Base-by-base conservation (phyloP, 2,888 invertebrate species). In the Ecliptopera silaceata region DNA sequence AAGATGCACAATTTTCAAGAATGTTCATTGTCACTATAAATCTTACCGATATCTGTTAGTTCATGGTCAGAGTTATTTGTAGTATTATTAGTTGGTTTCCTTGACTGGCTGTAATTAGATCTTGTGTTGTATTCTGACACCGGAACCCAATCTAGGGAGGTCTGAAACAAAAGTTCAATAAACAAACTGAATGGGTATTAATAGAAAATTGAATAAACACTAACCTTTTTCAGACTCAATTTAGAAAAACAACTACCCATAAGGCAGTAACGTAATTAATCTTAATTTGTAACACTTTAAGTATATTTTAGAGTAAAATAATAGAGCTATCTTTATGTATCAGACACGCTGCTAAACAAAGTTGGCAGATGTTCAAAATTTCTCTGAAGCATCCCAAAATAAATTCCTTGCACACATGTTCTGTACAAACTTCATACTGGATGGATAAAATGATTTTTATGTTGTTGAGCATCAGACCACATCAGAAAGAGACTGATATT, bases 161-260 rank as follows among this genome's bases (percentile, higher is more conserved):
- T 88, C 92, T 92, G 82, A 75, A 90, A 88, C 12, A 43, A 51
- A 38, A 50, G 31, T 44, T 49, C 42, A 43, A 46, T 47, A 42
- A 39, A 52, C 31, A 46, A 39, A 52, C 42, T 34, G 36, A 36
- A 48, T 8, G n/a, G 34, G 45, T 54, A 45, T 32, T 41, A 36
- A 29, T 32, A 46, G 31, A 43, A 8, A 29, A 43, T 42, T 4
- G 43, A 20, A 59, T n/a, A 6, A 36, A 52, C 68, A 75, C 80
- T 76, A 79, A 89, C 90, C 88, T 90, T 88, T 68, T 85, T 84
- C 61, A 68, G 71, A 75, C 78, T 84, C 68, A 84, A 83, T 87
- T 90, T 90, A 71, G 90, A 90, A 76, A 88, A 86, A 75, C 91
- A 91, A 82, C 82, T 82, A 75, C 91, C 91, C 91, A 91, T 91